A percentile compares a stretch with the other conserved stretches of the same genome.
Evolutionary conservation across 2,888 invertebrate genomes (phyloP).

Genomic region (Steinernema scapterisci): DNA sequence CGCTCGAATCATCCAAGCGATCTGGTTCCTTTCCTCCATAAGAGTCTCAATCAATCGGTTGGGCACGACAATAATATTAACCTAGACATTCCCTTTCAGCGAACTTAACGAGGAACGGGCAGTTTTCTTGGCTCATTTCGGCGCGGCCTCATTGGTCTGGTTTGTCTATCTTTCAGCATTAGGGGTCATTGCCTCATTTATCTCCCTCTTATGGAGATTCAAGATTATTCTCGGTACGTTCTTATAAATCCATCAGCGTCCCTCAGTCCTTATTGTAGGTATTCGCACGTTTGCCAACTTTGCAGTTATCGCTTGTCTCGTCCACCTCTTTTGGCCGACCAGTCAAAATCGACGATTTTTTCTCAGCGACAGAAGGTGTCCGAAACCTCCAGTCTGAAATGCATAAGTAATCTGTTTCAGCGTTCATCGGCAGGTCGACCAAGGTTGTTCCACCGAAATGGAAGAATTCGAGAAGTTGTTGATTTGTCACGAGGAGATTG

Average conservation of each 20-base stretch:
- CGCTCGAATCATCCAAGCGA: slow-evolving; percentile 82
- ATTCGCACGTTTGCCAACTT: slow-evolving; percentile 94
- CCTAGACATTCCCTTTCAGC: slow-evolving; percentile 63
- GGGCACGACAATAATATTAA: neutral
- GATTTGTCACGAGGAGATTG: slow-evolving; percentile 37
- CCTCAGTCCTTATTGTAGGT: slow-evolving; percentile 73
- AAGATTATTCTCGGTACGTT: slow-evolving; percentile 85
- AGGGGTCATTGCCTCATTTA: slow-evolving; percentile 87
- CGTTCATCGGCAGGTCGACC: slow-evolving; percentile 46
- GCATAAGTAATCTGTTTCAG: slow-evolving; percentile 40
- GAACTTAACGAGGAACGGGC: slow-evolving; percentile 83
- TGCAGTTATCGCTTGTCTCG: slow-evolving; percentile 90
- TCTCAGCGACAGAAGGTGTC: slow-evolving; percentile 47
- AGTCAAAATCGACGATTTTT: slow-evolving; percentile 70
- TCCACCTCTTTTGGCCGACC: slow-evolving; percentile 93
- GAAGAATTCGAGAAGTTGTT: slow-evolving; percentile 53
- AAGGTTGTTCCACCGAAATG: slow-evolving; percentile 51
- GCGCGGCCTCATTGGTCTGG: slow-evolving; percentile 96
- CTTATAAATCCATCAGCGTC: slow-evolving; percentile 56
- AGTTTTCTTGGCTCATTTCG: slow-evolving; percentile 92
- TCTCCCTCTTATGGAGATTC: slow-evolving; percentile 91
- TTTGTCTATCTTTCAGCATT: slow-evolving; percentile 94
- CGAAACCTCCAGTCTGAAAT: slow-evolving; percentile 3
- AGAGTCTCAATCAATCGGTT: slow-evolving; percentile 77
- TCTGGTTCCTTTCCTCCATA: slow-evolving; percentile 81